phyloP scores from a whole-genome alignment of 2,888 invertebrate genomes.

The Azorinus chamasolen region DNA sequence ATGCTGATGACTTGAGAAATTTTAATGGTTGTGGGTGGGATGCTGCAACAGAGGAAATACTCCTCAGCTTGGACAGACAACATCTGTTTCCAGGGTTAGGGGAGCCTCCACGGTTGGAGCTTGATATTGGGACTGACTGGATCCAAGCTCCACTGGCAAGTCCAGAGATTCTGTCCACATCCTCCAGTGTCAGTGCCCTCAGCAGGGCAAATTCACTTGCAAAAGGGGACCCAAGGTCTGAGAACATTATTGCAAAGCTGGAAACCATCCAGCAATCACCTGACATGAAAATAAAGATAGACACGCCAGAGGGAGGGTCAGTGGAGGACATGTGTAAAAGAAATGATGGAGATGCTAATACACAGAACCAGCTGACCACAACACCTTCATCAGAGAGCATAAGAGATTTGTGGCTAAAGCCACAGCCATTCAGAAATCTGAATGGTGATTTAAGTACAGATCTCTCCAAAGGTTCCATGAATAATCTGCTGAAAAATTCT shows the following conservation, averaged over 20 bases:
- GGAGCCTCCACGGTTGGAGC: conserved; percentile 58
- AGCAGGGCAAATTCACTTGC: conserved; percentile 44
- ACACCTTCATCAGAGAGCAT: conserved; percentile 9
- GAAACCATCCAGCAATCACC: conserved; percentile 80
- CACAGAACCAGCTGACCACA: not conserved
- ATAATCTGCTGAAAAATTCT: conserved; percentile 37
- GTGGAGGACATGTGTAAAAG: conserved; percentile 16
- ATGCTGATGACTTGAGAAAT: conserved; percentile 19
- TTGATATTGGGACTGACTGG: conserved; percentile 65
- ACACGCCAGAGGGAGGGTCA: conserved; percentile 35
- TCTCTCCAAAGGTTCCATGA: conserved; percentile 48
- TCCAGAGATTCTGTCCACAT: conserved; percentile 93
- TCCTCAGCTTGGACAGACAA: conserved; percentile 59
- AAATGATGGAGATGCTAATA: not conserved
- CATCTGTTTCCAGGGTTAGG: conserved; percentile 57
- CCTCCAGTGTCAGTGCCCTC: conserved; percentile 90
- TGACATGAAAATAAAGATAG: conserved; percentile 51
- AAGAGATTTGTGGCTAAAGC: conserved; percentile 15
- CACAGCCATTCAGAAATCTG: conserved; percentile 6
- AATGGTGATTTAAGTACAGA: conserved; percentile 24
- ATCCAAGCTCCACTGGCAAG: conserved; percentile 91
- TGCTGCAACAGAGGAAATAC: conserved; percentile 83
- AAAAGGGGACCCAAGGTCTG: conserved; percentile 86
- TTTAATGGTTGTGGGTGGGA: conserved; percentile 86
- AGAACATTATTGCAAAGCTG: conserved; percentile 60